Evolutionary conservation across 2,888 invertebrate species (phyloP).

Genomic region (Lasioglossum villosulum): DNA sequence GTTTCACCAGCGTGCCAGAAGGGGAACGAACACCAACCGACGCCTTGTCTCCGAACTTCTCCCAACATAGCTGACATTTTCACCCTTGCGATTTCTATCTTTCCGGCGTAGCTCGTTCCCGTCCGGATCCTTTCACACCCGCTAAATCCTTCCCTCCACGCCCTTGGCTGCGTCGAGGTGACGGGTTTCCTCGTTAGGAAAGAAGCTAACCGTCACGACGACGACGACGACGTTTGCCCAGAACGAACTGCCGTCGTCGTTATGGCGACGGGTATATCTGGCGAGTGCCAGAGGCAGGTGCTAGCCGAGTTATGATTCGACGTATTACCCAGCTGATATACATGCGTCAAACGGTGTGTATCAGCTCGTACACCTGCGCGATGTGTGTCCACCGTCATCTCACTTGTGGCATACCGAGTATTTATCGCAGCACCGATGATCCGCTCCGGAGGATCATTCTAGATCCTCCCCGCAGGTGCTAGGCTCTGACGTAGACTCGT

Average conservation of each 20-base stretch:
- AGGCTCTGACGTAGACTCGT: neutral
- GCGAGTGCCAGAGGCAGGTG: conserved; percentile 53
- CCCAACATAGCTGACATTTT: conserved; percentile 58
- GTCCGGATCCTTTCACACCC: conserved; percentile 29
- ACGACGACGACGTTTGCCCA: conserved; percentile 17
- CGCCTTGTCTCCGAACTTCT: conserved; percentile 46
- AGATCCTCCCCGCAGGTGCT: conserved; percentile 54
- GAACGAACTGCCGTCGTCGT: conserved; percentile 64
- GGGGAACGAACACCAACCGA: neutral
- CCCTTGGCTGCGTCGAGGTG: conserved; percentile 33
- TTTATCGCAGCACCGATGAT: conserved; percentile 43
- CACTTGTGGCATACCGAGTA: neutral
- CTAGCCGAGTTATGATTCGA: conserved; percentile 61
- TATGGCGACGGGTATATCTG: conserved; percentile 61
- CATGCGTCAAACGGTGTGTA: conserved; percentile 9
- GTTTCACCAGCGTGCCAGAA: conserved; percentile 23
- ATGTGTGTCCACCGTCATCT: neutral
- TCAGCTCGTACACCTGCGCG: neutral
- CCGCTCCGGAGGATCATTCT: conserved; percentile 16
- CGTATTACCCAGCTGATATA: conserved; percentile 37
- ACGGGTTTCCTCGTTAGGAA: conserved; percentile 71
- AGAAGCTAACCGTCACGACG: conserved; percentile 68
- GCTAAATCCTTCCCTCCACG: conserved; percentile 50
- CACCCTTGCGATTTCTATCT: conserved; percentile 62
- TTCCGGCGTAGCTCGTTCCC: conserved; percentile 10